phyloP scores from a whole-genome alignment of 2,113 vertebrate species.

The Eulemur macaco region DNA sequence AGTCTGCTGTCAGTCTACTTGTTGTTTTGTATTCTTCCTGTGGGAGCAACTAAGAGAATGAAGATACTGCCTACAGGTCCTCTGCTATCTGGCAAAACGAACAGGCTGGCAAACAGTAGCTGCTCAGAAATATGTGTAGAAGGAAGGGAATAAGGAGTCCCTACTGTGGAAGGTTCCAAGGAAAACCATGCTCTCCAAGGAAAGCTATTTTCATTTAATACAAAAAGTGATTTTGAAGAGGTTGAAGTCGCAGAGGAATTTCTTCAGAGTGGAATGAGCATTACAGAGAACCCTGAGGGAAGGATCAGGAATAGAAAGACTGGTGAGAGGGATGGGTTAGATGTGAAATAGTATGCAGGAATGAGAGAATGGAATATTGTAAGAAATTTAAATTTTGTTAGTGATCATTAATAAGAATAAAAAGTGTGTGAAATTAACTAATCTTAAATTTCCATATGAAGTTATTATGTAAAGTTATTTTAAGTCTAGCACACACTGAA shows the following conservation, averaged over 20 bases:
- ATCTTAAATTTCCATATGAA: not conserved
- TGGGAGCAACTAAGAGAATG: not conserved
- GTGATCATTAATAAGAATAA: not conserved
- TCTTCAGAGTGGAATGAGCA: not conserved
- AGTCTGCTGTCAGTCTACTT: not conserved
- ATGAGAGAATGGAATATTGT: not conserved
- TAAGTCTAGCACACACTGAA: not conserved
- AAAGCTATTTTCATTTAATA: not conserved
- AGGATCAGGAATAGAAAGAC: not conserved
- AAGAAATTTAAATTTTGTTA: not conserved
- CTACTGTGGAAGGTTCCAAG: not conserved
- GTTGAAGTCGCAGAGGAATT: not conserved
- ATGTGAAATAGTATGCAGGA: not conserved
- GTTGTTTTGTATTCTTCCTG: not conserved
- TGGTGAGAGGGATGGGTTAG: not conserved
- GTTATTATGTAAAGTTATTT: not conserved
- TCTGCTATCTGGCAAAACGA: not conserved
- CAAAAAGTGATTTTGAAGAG: conserved; percentile 15
- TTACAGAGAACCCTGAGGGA: not conserved
- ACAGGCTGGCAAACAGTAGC: not conserved
- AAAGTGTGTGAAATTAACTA: not conserved
- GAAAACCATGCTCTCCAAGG: not conserved
- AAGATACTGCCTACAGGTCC: not conserved
- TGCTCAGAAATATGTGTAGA: not conserved
- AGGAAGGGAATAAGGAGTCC: not conserved